Conservation (phyloP, 64 coral and sea anemone genomes). For the Porites lutea region DNA sequence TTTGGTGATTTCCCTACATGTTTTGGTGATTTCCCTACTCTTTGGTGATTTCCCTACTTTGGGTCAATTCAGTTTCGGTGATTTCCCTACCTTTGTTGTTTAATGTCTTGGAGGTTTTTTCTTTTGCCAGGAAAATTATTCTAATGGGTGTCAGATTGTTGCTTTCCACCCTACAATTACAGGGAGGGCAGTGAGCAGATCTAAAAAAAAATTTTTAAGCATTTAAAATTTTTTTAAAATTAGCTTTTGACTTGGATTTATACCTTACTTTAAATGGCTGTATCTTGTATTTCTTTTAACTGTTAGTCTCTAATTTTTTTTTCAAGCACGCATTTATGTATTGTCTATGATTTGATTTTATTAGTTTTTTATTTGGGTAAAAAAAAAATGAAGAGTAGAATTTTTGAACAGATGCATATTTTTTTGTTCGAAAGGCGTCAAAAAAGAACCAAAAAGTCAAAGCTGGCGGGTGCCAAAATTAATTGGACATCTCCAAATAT, state of each 20-base stretch:
- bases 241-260: neutral
- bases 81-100: constrained; percentile 1
- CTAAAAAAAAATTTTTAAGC: neutral
- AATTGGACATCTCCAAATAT: no score
- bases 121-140: neutral
- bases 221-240: neutral
- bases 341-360: neutral
- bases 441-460: constrained; percentile 10
- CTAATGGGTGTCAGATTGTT: neutral
- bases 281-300: constrained; percentile 8
- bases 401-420: neutral
- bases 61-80: neutral
- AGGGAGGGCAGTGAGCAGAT: constrained; percentile 4
- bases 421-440: neutral
- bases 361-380: constrained; percentile 10
- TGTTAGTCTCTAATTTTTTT: constrained; percentile 6
- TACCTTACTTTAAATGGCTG: neutral
- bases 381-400: neutral
- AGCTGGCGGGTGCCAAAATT: neutral
- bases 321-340: neutral
- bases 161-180: neutral
- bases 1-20: no score
- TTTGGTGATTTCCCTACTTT: neutral
- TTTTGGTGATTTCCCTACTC: neutral
- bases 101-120: constrained; percentile 13